Evolutionary conservation across 2,113 vertebrate species (phyloP).

Genomic region (Bombycilla garrulus): DNA sequence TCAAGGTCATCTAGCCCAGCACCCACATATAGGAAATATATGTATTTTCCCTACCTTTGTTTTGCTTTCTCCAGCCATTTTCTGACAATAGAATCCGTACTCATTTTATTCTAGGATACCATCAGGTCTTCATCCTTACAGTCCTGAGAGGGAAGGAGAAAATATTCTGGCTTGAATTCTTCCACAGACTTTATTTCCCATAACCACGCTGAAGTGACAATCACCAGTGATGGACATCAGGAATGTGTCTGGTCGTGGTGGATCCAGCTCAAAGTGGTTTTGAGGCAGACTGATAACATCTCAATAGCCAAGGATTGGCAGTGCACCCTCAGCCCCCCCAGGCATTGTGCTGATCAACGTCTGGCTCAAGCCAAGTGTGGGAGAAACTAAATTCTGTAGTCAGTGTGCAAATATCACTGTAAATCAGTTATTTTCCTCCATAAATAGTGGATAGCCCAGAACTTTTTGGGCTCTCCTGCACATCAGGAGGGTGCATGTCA

Average conservation of each 20-base stretch:
- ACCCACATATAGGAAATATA: not conserved
- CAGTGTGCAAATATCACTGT: not conserved
- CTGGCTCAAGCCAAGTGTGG: not conserved
- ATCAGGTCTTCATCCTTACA: not conserved
- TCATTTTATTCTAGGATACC: not conserved
- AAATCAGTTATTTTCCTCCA: not conserved
- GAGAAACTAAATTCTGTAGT: not conserved
- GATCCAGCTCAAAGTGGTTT: not conserved
- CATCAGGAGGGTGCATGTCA: accelerated
- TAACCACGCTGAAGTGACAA: too few species aligned
- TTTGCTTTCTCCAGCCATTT: not conserved
- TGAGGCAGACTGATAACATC: not conserved
- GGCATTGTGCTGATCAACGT: not conserved
- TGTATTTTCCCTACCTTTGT: not conserved
- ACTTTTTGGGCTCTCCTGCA: not conserved
- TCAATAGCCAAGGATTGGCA: not conserved
- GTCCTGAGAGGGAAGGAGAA: not conserved
- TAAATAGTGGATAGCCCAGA: not conserved
- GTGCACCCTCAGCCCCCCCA: not conserved
- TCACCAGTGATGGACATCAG: not conserved
- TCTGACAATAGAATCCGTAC: not conserved
- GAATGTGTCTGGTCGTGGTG: not conserved
- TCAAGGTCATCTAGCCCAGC: not conserved
- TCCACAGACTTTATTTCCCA: not conserved
- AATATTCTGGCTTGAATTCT: not conserved